phyloP scores from a whole-genome alignment of 2,113 vertebrate genomes.

The Gasterosteus aculeatus region DNA sequence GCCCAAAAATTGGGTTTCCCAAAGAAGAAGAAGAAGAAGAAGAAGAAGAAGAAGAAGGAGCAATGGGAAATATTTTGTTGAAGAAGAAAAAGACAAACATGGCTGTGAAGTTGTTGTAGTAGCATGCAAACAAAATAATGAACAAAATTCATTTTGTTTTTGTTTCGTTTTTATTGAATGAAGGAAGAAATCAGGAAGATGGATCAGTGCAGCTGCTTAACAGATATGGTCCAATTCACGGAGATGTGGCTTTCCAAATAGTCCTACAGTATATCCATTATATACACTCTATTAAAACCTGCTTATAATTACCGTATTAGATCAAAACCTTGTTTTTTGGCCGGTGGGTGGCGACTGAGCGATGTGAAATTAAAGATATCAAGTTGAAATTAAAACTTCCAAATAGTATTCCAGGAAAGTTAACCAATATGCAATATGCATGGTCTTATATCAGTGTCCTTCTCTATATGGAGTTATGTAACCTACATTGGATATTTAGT shows the following conservation, averaged over 20 bases:
- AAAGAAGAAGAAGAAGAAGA: neutral
- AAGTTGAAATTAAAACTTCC: neutral
- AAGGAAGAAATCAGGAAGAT: neutral
- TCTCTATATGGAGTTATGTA: neutral
- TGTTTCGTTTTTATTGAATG: neutral
- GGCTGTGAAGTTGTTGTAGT: too few relatives aligned
- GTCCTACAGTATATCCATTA: too few relatives aligned
- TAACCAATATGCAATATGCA: neutral
- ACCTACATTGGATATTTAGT: conserved; percentile 11
- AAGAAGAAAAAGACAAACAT: neutral
- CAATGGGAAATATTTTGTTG: too few relatives aligned
- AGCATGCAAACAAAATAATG: neutral
- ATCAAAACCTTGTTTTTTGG: neutral
- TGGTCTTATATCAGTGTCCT: neutral
- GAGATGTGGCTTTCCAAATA: neutral
- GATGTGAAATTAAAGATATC: neutral
- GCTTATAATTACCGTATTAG: neutral
- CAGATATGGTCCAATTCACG: neutral
- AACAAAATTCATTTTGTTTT: neutral
- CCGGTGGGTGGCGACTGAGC: neutral
- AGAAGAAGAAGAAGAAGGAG: neutral
- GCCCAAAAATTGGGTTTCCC: conserved; percentile 5
- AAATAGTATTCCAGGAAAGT: neutral
- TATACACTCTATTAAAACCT: neutral
- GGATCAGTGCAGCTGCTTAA: neutral